Conservation (phyloP, 1,140 invertebrate species). For the Bombus cullumanus region DNA sequence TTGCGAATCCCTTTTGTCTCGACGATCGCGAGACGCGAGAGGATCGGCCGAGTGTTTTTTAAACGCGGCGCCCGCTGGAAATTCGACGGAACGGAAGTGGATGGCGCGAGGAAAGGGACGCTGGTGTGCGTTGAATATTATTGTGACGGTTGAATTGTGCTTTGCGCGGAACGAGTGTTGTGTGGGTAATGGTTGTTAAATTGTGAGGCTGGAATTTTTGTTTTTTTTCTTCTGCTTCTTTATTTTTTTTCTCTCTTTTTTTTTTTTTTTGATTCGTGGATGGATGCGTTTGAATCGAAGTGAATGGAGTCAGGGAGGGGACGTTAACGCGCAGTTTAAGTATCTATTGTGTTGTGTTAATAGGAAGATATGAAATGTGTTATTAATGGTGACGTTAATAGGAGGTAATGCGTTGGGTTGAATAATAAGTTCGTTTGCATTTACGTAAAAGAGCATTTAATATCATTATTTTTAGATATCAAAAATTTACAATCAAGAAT, state of each 20-base stretch:
- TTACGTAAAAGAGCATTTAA: too few relatives aligned
- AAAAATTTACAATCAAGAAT: too few relatives aligned
- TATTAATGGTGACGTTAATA: not conserved
- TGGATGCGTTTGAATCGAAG: not conserved
- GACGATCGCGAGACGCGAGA: conserved; percentile 9
- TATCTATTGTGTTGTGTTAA: not conserved
- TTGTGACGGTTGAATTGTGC: not conserved
- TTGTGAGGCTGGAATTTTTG: not conserved
- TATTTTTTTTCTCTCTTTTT: not conserved
- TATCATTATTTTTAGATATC: too few relatives aligned
- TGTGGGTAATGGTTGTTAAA: conserved; percentile 6
- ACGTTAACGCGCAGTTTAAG: not conserved
- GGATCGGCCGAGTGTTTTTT: conserved; percentile 8
- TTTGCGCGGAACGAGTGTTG: not conserved
- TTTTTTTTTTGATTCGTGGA: not conserved
- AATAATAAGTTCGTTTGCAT: too few relatives aligned
- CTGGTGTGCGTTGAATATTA: conserved; percentile 1
- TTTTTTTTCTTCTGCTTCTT: not conserved
- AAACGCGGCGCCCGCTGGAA: conserved; percentile 6
- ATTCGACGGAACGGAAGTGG: not conserved
- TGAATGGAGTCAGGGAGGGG: not conserved
- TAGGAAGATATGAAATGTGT: not conserved
- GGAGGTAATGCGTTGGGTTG: too few relatives aligned
- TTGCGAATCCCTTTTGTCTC: conserved; percentile 35
- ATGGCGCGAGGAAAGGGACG: not conserved